Percentiles rank a stretch among this genome's conserved stretches.
Evolutionary conservation across 2,888 invertebrate species (phyloP).

Genomic region (Tenthredo amoena): DNA sequence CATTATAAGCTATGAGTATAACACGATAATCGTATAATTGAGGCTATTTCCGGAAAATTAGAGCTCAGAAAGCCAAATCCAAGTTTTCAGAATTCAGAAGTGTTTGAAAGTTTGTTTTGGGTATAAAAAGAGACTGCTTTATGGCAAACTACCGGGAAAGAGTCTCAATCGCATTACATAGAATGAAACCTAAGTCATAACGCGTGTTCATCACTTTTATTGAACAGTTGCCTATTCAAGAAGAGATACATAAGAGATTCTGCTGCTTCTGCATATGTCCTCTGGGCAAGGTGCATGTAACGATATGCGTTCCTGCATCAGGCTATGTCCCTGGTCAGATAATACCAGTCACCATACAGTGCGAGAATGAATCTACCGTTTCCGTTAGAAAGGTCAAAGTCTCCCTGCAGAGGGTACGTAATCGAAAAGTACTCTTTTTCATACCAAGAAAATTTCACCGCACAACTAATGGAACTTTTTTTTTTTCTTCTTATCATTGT

Average conservation of each 20-base stretch:
- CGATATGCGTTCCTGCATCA: slow-evolving; percentile 60
- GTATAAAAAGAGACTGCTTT: too few relatives aligned
- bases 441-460: background rate
- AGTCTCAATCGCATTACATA: background rate
- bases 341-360: slow-evolving; percentile 63
- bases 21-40: too few relatives aligned
- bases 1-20: background rate
- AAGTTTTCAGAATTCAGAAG: too few relatives aligned
- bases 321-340: slow-evolving; percentile 67
- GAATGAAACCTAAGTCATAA: background rate
- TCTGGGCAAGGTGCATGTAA: slow-evolving; percentile 63
- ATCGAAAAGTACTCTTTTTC: background rate
- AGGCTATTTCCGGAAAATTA: too few relatives aligned
- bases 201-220: background rate
- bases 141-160: background rate
- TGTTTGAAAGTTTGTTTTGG: too few relatives aligned
- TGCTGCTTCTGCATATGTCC: slow-evolving; percentile 65
- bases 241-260: slow-evolving; percentile 61
- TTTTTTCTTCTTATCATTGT: background rate
- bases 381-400: slow-evolving; percentile 57
- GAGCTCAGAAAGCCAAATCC: too few relatives aligned
- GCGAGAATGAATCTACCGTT: slow-evolving; percentile 62
- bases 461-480: background rate
- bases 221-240: slow-evolving; percentile 57
- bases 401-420: slow-evolving; percentile 57